Evolutionary conservation across 2,888 invertebrate species (phyloP), one percentile per base, ranked within the genome.

Genomic region (Thera britannica): DNA sequence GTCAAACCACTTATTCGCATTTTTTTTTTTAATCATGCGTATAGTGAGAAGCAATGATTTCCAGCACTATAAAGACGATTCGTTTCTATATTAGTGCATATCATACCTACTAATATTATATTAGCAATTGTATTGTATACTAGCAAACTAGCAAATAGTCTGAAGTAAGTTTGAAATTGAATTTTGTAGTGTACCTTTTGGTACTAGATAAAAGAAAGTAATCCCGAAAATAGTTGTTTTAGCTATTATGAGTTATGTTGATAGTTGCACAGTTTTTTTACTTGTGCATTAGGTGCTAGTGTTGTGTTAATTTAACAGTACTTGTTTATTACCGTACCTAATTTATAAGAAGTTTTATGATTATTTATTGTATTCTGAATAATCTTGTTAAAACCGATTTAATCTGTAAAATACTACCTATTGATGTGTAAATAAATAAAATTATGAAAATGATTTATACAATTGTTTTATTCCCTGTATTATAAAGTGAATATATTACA

Each of bases 361-460:
- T 51, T 11, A 11, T 44, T 38, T 58, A 55, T 52, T 65, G 52
- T 48, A 65, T 46, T 62, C 48, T 5, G 55, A 55, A 12, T 49
- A 54, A 56, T 59, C 65, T 57, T 72, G 70, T 71, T 71, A 58
- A 62, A 56, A 35, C 61, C 38, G 58, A 66, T 76, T 79, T 77
- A 80, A 83, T 84, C 83, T 83, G 79, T 85, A 86, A 86, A 59
- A 81, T 86, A 88, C 38, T 11, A 23, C 23, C 23, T 56, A 34
- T 62, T 90, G 84, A 88, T 86, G 89, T 89, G 89, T 90, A 90
- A 78, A 90, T 88, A 90, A 87, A 85, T 58, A 83, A 86, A 84
- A 85, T 59, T 83, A 86, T 84, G 81, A 75, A 79, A 78, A 79
- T 61, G 68, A 76, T 72, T 48, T 68, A 61, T 71, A 76, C 68